Evolutionary conservation across 1,140 invertebrate species (phyloP).

Genomic region (Octopus bimaculoides): DNA sequence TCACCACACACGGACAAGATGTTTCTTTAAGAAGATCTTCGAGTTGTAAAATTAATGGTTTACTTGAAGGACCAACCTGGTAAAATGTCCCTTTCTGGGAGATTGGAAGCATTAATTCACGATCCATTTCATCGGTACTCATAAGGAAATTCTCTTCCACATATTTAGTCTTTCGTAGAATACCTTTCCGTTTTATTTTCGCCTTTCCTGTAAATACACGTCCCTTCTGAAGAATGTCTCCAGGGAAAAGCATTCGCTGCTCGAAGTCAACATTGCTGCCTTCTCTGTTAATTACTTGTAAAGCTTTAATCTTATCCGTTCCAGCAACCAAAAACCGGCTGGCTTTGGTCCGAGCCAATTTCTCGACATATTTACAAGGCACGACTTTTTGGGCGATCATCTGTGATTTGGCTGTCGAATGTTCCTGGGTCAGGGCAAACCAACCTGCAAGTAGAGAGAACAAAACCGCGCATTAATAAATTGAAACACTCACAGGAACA

Average conservation of each 20-base stretch:
- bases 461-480: too few relatives aligned
- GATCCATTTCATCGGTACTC: constrained; percentile 37
- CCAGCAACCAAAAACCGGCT: constrained; percentile 36
- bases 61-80: constrained; percentile 16
- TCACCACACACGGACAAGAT: constrained; percentile 29
- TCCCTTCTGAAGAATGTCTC: constrained; percentile 32
- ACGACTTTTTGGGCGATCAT: constrained; percentile 19
- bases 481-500: too few relatives aligned
- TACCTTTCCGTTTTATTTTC: constrained; percentile 25
- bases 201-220: constrained; percentile 29
- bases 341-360: constrained; percentile 27
- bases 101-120: constrained; percentile 36
- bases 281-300: constrained; percentile 21
- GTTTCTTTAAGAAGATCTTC: constrained; percentile 28
- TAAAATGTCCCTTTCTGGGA: constrained; percentile 35
- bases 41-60: constrained; percentile 30
- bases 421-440: not conserved
- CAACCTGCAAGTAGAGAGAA: not conserved
- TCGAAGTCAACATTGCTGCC: constrained; percentile 17
- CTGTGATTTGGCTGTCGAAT: not conserved
- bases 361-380: constrained; percentile 26
- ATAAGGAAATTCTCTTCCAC: constrained; percentile 31
- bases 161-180: constrained; percentile 25
- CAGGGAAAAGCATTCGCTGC: constrained; percentile 31
- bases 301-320: constrained; percentile 23